phyloP scores from a whole-genome alignment of 2,797 vertebrate species.

The Coranthus polyacanthus region DNA sequence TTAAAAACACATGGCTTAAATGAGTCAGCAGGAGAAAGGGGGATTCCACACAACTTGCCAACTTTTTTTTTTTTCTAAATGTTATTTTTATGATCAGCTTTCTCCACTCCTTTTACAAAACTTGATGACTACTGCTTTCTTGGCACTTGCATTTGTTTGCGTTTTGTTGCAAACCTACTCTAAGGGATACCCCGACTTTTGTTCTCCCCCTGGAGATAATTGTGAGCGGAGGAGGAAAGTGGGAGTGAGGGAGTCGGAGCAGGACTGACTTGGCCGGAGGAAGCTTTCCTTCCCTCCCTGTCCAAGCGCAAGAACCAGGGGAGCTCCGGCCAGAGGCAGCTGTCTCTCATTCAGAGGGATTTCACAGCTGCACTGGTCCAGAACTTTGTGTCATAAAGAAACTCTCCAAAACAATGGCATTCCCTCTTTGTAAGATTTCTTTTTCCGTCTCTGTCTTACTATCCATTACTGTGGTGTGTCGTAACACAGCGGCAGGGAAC shows the following conservation, averaged over 20 bases:
- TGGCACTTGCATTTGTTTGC: constrained; percentile 79
- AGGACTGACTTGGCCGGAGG: constrained; percentile 60
- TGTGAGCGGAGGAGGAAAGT: constrained; percentile 40
- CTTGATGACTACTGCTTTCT: constrained; percentile 84
- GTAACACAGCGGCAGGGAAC: constrained; percentile 73
- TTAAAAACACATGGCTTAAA: constrained; percentile 88
- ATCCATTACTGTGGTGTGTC: constrained; percentile 65
- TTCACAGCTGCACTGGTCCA: constrained; percentile 92
- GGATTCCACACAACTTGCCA: constrained; percentile 90
- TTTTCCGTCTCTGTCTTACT: constrained; percentile 62
- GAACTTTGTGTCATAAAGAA: constrained; percentile 89
- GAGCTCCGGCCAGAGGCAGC: constrained; percentile 84
- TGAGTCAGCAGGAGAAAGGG: constrained; percentile 93
- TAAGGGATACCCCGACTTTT: constrained; percentile 81
- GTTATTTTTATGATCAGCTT: constrained; percentile 83
- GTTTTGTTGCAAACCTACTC: constrained; percentile 78
- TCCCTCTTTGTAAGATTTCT: constrained; percentile 48
- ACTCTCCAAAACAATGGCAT: constrained; percentile 92
- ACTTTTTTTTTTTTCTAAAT: constrained; percentile 38
- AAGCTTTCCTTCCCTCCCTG: constrained; percentile 68
- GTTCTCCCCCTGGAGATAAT: constrained; percentile 48
- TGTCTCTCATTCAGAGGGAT: constrained; percentile 90
- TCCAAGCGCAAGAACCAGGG: constrained; percentile 53
- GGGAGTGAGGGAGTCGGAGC: constrained; percentile 6
- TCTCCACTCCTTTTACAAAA: constrained; percentile 82